Evolutionary conservation across 2,888 invertebrate species (phyloP).

Genomic region (Gymnosoma rotundatum): DNA sequence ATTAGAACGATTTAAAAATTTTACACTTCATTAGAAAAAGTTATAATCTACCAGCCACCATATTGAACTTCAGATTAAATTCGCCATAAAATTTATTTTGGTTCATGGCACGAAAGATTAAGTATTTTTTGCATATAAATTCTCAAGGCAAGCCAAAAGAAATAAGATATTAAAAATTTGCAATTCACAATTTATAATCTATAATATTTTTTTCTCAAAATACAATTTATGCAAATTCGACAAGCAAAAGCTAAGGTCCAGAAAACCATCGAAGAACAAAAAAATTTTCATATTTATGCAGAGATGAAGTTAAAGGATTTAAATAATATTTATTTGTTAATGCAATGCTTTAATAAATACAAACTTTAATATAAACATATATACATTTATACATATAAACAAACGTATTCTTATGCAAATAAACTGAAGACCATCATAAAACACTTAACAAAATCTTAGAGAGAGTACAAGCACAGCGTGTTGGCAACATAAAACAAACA

Average conservation of each 20-base stretch:
- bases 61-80: constrained; percentile 36
- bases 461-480: constrained; percentile 42
- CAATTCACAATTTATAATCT: constrained; percentile 58
- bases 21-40: no score
- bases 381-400: constrained; percentile 8
- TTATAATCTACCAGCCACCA: not conserved
- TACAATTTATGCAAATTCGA: constrained; percentile 70
- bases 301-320: constrained; percentile 51
- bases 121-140: constrained; percentile 56
- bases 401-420: constrained; percentile 1
- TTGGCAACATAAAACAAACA: constrained; percentile 57
- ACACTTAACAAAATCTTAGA: constrained; percentile 32
- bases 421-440: constrained; percentile 13
- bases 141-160: constrained; percentile 27
- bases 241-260: constrained; percentile 58
- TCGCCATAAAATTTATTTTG: constrained; percentile 51
- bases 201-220: constrained; percentile 1
- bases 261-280: constrained; percentile 8
- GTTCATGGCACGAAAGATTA: constrained; percentile 48
- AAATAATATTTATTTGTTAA: constrained; percentile 61
- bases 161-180: constrained; percentile 35
- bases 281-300: not conserved
- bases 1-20: no score
- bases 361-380: not conserved
- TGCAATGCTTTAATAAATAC: constrained; percentile 33